phyloP scores from a whole-genome alignment of 2,888 invertebrate species.

The Apotomis capreana region DNA sequence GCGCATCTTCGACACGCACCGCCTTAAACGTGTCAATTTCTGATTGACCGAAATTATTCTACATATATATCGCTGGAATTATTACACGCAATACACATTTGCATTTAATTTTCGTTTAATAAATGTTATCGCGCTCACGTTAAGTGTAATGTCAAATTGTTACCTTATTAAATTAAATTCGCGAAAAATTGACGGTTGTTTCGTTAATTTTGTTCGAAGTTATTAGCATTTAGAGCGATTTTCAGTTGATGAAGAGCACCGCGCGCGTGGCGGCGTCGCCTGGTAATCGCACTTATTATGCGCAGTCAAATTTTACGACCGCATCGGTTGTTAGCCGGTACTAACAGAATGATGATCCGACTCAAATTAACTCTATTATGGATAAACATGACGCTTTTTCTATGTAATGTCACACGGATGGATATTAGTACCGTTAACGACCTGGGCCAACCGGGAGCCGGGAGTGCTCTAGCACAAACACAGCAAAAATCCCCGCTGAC shows the following conservation, averaged over 20 bases:
- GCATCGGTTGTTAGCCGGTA: constrained; percentile 73
- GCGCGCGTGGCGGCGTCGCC: constrained; percentile 61
- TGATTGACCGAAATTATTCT: constrained; percentile 41
- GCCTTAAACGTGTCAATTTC: constrained; percentile 40
- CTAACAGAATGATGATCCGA: constrained; percentile 73
- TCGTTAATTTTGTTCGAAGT: constrained; percentile 68
- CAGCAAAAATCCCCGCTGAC: constrained; percentile 15
- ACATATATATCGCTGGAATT: constrained; percentile 34
- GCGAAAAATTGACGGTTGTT: constrained; percentile 70
- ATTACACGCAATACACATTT: constrained; percentile 48
- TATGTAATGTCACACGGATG: constrained; percentile 64
- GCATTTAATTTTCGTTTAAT: constrained; percentile 66
- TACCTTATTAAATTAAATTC: constrained; percentile 75
- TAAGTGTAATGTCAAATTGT: constrained; percentile 62
- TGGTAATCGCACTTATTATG: constrained; percentile 79
- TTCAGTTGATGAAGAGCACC: constrained; percentile 77
- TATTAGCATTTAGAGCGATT: constrained; percentile 79
- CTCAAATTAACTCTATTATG: constrained; percentile 73
- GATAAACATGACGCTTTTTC: constrained; percentile 63
- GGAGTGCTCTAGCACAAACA: not conserved
- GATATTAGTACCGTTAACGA: constrained; percentile 65
- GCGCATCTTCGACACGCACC: constrained; percentile 40
- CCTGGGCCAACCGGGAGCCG: constrained; percentile 17
- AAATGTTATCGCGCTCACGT: constrained; percentile 50
- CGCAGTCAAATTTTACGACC: constrained; percentile 82